These are phyloP conservation scores for Tragelaphus buxtoni DNA, from an alignment of 2,113 vertebrate species.

Conservation along the genomic window DNA sequence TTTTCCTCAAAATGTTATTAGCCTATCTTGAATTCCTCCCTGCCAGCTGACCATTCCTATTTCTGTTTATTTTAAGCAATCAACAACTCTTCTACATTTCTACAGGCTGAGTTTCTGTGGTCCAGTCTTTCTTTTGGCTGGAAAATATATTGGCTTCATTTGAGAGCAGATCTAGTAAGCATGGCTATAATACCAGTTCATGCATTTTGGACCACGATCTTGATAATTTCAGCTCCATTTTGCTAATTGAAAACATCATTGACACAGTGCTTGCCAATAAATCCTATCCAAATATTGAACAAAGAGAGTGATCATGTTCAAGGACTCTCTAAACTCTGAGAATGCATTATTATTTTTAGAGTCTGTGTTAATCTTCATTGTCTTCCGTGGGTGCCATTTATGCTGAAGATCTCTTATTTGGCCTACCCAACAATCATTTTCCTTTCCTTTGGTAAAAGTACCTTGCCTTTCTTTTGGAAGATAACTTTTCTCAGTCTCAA, in stretches of 20 bases:
- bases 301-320: neutral
- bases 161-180: neutral
- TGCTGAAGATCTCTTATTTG: neutral
- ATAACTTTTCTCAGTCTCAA: neutral
- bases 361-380: neutral
- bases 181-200: neutral
- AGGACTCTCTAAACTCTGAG: neutral
- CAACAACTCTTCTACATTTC: constrained; percentile 32
- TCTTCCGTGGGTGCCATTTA: neutral
- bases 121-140: constrained; percentile 3
- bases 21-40: neutral
- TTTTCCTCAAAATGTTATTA: neutral
- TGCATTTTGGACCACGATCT: neutral
- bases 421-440: neutral
- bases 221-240: constrained; percentile 31
- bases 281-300: neutral
- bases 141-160: constrained; percentile 33
- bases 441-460: neutral
- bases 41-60: constrained; percentile 43
- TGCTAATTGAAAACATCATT: constrained; percentile 34
- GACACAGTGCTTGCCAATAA: neutral
- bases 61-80: constrained; percentile 54
- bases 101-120: constrained; percentile 9
- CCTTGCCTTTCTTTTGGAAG: neutral
- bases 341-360: neutral